phyloP scores from a whole-genome alignment of 2,113 vertebrate species.

The Procapra przewalskii region DNA sequence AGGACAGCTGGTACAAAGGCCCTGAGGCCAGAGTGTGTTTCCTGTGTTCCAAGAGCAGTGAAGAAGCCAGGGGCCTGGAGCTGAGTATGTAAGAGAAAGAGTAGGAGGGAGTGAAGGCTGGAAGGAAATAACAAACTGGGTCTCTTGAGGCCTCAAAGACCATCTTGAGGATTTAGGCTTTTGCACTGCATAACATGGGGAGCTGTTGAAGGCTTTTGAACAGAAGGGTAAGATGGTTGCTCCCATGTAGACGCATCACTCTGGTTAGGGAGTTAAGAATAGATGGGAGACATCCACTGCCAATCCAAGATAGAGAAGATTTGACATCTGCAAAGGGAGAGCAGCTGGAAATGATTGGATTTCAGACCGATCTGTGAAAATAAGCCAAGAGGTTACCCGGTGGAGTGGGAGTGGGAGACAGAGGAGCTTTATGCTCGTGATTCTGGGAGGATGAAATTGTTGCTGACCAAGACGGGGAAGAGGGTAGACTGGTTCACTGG shows the following conservation, averaged over 20 bases:
- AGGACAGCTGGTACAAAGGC: not conserved
- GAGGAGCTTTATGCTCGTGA: not conserved
- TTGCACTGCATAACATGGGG: not conserved
- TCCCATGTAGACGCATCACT: not conserved
- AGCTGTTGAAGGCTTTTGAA: not conserved
- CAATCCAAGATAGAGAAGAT: not conserved
- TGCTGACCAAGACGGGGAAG: not conserved
- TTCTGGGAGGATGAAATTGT: not conserved
- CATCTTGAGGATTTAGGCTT: not conserved
- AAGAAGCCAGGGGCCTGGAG: not conserved
- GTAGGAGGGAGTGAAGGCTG: not conserved
- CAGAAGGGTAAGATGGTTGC: not conserved
- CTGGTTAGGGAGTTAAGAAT: not conserved
- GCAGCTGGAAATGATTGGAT: not conserved
- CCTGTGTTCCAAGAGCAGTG: not conserved
- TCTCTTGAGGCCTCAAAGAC: not conserved
- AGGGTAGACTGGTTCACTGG: not conserved
- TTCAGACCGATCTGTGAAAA: not conserved
- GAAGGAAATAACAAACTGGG: not conserved
- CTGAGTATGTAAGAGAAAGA: not conserved
- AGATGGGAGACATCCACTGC: not conserved
- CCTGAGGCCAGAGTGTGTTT: not conserved
- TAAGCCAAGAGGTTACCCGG: not conserved
- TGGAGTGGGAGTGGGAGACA: not conserved
- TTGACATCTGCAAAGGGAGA: not conserved